Base-by-base conservation (phyloP, 35 echinoderm and acorn worm genomes). In the Apostichopus parvimensis region DNA sequence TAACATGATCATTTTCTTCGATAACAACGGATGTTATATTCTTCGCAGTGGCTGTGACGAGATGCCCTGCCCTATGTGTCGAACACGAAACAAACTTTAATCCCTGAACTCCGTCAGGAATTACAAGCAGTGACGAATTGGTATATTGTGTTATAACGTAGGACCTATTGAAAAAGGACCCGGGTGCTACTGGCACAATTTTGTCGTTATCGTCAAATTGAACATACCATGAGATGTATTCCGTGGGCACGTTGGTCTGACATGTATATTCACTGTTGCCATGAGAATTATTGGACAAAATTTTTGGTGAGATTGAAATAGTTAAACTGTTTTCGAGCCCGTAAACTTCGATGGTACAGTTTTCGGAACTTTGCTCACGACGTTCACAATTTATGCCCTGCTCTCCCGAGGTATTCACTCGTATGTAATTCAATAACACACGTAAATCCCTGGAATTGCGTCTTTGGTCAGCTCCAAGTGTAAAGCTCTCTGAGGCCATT, bases 151-250 rank as follows among this genome's bases (percentile, higher is more conserved):
- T 73, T 14, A 73, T 1, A 1, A 73, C 6, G 20, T 73, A 73
- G 13, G 15, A 22, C 71, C 71, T 10, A 17, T 6, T 68, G 6
- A 68, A 13, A 10, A 13, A 10, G 17, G 64, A 68, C 64, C 64
- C 10, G 11, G 64, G 64, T 68, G 10, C 64, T 68, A 68, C 17
- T 68, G 2, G 10, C 2, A 68, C 17, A 10, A 68, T 68, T 13
- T 68, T 68, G 11, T 68, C 64, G 5, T 68, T n/a, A 17, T 18
- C 17, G 71, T n/a, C n/a, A 7, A 73, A 6, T 73, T 73, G 13
- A 73, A 73, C 20, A n/a, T 73, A 73, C 71, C 71, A 73, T 17
- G 71, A 73, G 14, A 73, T 73, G 71, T 73, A 73, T 73, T 73
- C 71, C n/a, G 71, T 73, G 15, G 71, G 15, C 71, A 73, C 15